Conservation (phyloP, 2,888 invertebrate genomes). For the Teleogryllus oceanicus region DNA sequence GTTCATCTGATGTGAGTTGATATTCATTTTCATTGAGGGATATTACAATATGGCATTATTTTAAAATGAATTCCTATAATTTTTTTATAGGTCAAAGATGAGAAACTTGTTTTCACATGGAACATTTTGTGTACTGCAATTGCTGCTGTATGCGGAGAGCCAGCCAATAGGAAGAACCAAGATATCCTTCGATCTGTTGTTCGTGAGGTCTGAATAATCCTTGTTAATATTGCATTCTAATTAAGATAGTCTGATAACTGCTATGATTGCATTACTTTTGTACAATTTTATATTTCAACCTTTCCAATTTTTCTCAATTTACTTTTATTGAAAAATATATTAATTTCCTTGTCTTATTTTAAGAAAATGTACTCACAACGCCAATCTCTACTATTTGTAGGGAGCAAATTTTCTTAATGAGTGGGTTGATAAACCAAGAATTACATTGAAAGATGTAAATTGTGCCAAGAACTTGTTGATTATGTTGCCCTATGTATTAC, state of each 20-base stretch:
- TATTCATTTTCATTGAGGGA: too few relatives aligned
- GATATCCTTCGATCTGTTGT: background rate
- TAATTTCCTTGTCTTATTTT: background rate
- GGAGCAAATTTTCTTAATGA: background rate
- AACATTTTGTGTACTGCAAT: constrained; percentile 7
- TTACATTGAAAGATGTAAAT: background rate
- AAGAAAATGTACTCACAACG: background rate
- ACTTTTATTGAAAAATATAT: background rate
- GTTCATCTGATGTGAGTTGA: too few relatives aligned
- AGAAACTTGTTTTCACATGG: background rate
- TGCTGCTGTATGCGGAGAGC: background rate
- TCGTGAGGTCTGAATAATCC: background rate
- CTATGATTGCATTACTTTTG: too few relatives aligned
- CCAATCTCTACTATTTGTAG: background rate
- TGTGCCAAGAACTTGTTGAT: background rate
- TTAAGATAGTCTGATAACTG: too few relatives aligned
- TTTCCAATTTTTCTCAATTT: background rate
- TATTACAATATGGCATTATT: too few relatives aligned
- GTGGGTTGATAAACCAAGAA: background rate
- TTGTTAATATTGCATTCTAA: too few relatives aligned
- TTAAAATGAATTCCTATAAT: too few relatives aligned
- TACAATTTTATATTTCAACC: too few relatives aligned
- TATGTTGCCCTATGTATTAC: background rate
- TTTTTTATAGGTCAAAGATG: background rate
- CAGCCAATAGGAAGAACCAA: background rate